Evolutionary conservation across 1,140 invertebrate species (phyloP), one percentile per base, ranked within the genome.

Genomic region (Lordiphosa clarofinis): DNA sequence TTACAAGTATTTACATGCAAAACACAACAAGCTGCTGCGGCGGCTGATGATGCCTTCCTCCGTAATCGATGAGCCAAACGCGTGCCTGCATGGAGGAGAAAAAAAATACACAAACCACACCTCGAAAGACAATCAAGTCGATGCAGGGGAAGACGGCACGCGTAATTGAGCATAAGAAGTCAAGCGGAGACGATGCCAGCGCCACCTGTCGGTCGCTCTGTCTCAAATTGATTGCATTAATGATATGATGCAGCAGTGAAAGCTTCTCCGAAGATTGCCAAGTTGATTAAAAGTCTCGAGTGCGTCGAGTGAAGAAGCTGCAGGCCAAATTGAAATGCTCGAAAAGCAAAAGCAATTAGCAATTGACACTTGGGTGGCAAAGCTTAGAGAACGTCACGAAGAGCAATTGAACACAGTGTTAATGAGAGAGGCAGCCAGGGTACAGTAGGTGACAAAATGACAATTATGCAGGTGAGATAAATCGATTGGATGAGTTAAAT

Each of bases 1-100:
- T 72, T 72, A 72, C 69, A 72, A 72, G 68, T 72, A 72, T 72
- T 72, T 72, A 72, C 69, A 72, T 72, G 69, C 55, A 60, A 72
- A 72, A 65, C 69, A 72, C 61, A 72, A 60, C 69, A 72, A 72
- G 68, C 65, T 56, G 19, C 19, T 19, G 68, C 43, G 5, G 24
- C 24, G 24, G 24, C 55, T 38, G 55, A 31, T 28, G 65, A 68
- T 59, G 53, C 50, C 42, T 24, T 43, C 13, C 68, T 38, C 52
- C 42, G 68, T 72, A 65, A 72, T 72, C 69, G 69, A 72, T 72
- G 69, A 70, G 55, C 24, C 56, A 37, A 39, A 44, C 68, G 69
- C 68, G 68, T 72, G 69, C 61, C 60, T 64, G 28, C 37, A 46
- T 52, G 64, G 43, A 43, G 12, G 47, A 40, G 19, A 40, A 40